These are phyloP conservation scores for Temnothorax nylanderi DNA, from an alignment of 1,140 invertebrate genomes.

Conservation along the genomic window DNA sequence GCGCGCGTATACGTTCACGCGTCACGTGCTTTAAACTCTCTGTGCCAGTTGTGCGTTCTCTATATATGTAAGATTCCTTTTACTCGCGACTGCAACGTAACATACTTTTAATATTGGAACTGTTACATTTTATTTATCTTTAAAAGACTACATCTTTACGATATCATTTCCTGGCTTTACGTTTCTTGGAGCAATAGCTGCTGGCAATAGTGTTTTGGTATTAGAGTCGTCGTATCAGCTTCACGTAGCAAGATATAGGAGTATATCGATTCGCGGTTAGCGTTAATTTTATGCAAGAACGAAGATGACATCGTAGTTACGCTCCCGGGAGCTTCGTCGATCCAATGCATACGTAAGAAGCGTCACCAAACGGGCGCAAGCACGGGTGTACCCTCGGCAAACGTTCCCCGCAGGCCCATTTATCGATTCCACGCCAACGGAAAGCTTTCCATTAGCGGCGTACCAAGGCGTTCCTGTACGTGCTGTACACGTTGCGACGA, in stretches of 20 bases:
- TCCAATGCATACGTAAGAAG: slow-evolving; percentile 67
- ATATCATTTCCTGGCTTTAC: not conserved
- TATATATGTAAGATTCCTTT: too few species aligned
- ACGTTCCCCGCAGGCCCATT: slow-evolving; percentile 59
- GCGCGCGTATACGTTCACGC: not conserved
- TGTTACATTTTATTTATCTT: not conserved
- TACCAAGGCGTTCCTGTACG: slow-evolving; percentile 56
- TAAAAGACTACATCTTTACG: not conserved
- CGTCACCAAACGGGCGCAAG: slow-evolving; percentile 61
- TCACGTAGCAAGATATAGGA: not conserved
- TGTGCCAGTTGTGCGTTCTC: not conserved
- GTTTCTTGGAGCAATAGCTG: not conserved
- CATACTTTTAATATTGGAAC: not conserved
- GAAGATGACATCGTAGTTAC: slow-evolving; percentile 42
- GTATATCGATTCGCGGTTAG: slow-evolving; percentile 46
- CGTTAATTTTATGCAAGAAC: slow-evolving; percentile 57
- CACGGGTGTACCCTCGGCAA: slow-evolving; percentile 54
- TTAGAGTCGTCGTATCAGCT: not conserved
- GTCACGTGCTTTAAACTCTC: slow-evolving; percentile 6
- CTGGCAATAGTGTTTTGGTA: not conserved
- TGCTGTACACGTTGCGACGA: slow-evolving; percentile 49
- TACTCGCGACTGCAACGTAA: not conserved
- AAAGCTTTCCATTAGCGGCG: slow-evolving; percentile 76
- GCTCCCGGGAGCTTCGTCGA: slow-evolving; percentile 37
- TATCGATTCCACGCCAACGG: slow-evolving; percentile 71